Conservation (phyloP, 1,140 invertebrate species). For the Probaryconus sp. region DNA sequence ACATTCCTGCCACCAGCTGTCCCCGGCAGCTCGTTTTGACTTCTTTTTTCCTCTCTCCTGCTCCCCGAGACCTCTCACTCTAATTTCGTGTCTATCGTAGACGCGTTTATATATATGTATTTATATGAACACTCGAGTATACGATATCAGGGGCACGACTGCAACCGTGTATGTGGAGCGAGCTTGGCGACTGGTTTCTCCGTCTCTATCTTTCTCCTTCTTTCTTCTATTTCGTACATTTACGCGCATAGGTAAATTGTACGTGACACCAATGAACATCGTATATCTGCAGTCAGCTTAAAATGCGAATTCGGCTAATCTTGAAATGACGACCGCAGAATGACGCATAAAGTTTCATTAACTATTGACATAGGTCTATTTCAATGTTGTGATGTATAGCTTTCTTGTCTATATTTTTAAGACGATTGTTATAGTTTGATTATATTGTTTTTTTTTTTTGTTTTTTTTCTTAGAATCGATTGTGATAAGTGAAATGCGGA, state of each 20-base stretch:
- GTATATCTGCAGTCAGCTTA: constrained; percentile 23
- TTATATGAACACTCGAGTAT: constrained; percentile 11
- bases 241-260: constrained; percentile 41
- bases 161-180: constrained; percentile 46
- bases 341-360: constrained; percentile 10
- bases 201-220: neutral
- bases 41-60: constrained; percentile 49
- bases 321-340: constrained; percentile 12
- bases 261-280: constrained; percentile 38
- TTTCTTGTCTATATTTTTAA: too few relatives aligned
- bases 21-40: constrained; percentile 67
- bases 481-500: constrained; percentile 35
- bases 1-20: constrained; percentile 75
- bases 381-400: too few relatives aligned
- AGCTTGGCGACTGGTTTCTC: constrained; percentile 48
- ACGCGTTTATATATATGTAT: neutral
- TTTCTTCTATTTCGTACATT: constrained; percentile 47
- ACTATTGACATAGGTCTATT: too few relatives aligned
- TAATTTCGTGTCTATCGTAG: constrained; percentile 53
- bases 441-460: too few relatives aligned
- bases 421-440: too few relatives aligned
- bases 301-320: constrained; percentile 31
- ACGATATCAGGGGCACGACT: constrained; percentile 19
- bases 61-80: constrained; percentile 12
- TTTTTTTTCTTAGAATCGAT: too few relatives aligned